Base-by-base conservation (phyloP, 2,113 vertebrate genomes). In the Leucoraja erinaceus region DNA sequence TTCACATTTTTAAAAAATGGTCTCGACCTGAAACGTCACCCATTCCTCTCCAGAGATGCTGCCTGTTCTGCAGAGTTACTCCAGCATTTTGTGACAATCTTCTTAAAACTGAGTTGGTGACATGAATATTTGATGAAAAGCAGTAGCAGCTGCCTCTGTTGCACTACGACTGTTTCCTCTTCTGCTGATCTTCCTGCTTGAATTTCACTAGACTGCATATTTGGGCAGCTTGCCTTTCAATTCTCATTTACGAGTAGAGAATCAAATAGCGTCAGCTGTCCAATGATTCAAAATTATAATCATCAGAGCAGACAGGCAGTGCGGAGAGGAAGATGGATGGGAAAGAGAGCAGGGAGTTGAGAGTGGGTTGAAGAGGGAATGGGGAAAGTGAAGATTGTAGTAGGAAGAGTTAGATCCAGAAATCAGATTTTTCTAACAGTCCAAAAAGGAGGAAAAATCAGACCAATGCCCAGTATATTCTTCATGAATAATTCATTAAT, bases 101-200 rank as follows among this genome's bases (percentile, higher is more conserved):
- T n/a, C 28, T 63, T 86, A 11, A 31, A 86, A 63, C n/a, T 86
- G 59, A 63, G 28, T 86, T 86, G 56, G 56, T 86, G 14, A 28
- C 59, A 63, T 86, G 56, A 61, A 86, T 86, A n/a, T 86, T 86
- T 86, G 3, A 86, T 86, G 20, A 63, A 86, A 56, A 63, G 14
- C 10, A 63, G 9, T 12, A 86, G 59, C 28, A 86, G 59, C 1
- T 86, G 22, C 4, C 28, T 61, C 3, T 83, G 47, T 81, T 0
- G 25, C 54, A n/a, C 83, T 5, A 25, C 83, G 31, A 4, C 8
- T 63, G 28, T 86, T 86, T 63, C 83, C 14, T 12, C 22, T 86
- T 86, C 28, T n/a, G 25, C 22, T 86, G 59, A 31, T 63, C 12
- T 86, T 14, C 54, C 81, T 63, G 25, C 5, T 86, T 86, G 59